Conservation (phyloP, 2,888 invertebrate genomes). For the Dicycla oo region DNA sequence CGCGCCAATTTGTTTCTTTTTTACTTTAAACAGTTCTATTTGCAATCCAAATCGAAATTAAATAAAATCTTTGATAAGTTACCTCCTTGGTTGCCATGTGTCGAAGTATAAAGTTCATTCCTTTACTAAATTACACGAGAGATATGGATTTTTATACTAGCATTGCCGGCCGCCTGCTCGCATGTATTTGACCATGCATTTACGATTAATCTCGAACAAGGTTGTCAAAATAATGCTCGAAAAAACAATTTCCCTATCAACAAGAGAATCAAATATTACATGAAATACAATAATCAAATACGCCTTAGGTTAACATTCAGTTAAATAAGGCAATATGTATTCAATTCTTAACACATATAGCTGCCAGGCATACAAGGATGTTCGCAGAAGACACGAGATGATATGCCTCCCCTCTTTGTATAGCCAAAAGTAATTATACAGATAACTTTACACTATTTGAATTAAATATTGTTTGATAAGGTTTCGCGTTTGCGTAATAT, state of each 20-base stretch:
- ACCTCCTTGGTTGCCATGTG: background rate
- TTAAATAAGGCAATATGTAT: conserved; percentile 42
- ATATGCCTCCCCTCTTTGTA: conserved; percentile 16
- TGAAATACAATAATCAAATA: conserved; percentile 21
- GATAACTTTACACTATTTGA: conserved; percentile 30
- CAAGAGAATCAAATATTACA: conserved; percentile 32
- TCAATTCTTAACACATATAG: conserved; percentile 43
- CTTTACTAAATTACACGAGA: too few relatives aligned
- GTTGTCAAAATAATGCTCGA: background rate
- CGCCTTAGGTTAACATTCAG: conserved; percentile 26
- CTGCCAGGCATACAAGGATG: conserved; percentile 26
- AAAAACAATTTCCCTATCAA: conserved; percentile 8
- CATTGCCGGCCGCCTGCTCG: background rate
- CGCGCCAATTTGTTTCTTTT: too few relatives aligned
- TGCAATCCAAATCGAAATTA: too few relatives aligned
- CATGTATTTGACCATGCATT: background rate
- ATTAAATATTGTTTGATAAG: conserved; percentile 40
- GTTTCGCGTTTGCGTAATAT: conserved; percentile 7
- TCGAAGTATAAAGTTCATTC: background rate
- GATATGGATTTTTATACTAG: background rate
- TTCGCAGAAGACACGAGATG: conserved; percentile 27
- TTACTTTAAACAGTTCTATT: too few relatives aligned
- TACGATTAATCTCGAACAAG: background rate
- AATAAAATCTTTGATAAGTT: too few relatives aligned
- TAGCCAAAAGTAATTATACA: conserved; percentile 40